Conservation (phyloP, 1,140 invertebrate genomes). For the Pseudachorutes palmiensis region DNA sequence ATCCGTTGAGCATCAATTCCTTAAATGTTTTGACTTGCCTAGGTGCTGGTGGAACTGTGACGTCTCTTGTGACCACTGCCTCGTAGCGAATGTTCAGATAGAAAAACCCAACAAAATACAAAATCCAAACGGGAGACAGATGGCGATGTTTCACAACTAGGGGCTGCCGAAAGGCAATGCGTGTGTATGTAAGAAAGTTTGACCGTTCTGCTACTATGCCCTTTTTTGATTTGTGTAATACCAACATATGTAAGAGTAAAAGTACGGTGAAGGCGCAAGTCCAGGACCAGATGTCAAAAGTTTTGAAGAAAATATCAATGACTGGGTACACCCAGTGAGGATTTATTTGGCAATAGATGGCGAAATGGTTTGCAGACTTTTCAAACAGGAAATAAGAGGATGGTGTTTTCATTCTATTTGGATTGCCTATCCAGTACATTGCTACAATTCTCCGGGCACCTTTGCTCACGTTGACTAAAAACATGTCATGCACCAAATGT, state of each 20-base stretch:
- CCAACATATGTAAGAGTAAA: neutral
- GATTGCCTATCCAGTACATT: neutral
- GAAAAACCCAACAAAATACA: neutral
- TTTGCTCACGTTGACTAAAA: neutral
- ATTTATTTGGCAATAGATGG: neutral
- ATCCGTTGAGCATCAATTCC: neutral
- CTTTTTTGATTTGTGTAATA: neutral
- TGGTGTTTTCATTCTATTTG: neutral
- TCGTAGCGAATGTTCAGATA: neutral
- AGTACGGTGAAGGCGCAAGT: neutral
- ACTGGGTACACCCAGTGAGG: neutral
- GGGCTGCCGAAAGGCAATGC: neutral
- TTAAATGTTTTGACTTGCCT: neutral
- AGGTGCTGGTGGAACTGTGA: neutral
- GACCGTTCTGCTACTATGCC: neutral
- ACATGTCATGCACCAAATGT: neutral
- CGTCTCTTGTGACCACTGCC: neutral
- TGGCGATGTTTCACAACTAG: neutral
- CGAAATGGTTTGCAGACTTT: neutral
- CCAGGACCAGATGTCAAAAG: neutral
- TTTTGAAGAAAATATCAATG: neutral
- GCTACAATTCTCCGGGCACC: neutral
- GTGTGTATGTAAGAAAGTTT: neutral
- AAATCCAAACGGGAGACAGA: neutral
- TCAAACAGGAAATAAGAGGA: neutral